These are phyloP conservation scores for Sapajus apella DNA, from an alignment of 2,113 vertebrate genomes.

Conservation along the genomic window DNA sequence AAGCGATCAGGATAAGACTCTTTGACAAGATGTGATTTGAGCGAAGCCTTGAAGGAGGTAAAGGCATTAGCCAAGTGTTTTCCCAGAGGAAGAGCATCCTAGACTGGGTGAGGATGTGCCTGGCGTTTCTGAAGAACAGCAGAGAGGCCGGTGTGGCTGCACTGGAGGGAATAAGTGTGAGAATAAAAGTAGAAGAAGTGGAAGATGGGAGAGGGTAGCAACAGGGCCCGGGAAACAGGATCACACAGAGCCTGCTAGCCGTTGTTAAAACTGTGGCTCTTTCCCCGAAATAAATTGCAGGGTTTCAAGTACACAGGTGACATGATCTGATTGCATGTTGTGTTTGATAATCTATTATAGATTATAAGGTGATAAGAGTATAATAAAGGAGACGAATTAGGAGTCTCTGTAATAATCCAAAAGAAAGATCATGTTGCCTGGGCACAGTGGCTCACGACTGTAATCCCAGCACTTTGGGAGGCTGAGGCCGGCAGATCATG, in stretches of 20 bases:
- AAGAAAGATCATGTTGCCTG: not conserved
- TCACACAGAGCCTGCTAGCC: not conserved
- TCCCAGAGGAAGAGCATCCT: not conserved
- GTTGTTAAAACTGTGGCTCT: not conserved
- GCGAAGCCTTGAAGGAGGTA: not conserved
- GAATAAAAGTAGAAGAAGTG: not conserved
- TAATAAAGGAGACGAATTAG: accelerated
- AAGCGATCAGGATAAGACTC: not conserved
- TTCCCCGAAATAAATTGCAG: not conserved
- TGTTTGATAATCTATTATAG: not conserved
- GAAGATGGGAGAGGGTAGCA: no score
- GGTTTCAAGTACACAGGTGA: not conserved
- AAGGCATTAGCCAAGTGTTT: not conserved
- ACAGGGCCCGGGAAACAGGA: no score
- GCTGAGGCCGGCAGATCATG: no score
- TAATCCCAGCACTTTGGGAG: no score
- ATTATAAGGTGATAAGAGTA: accelerated
- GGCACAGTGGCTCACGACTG: no score
- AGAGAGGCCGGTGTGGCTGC: not conserved
- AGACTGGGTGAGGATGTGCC: no score
- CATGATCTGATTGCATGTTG: no score
- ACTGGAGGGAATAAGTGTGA: not conserved
- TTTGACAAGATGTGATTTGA: not conserved
- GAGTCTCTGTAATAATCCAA: not conserved
- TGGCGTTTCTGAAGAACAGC: not conserved